Percentiles rank a stretch among this genome's conserved stretches.
phyloP scores from a whole-genome alignment of 2,113 vertebrate species.

The Glaucidium brasilianum region DNA sequence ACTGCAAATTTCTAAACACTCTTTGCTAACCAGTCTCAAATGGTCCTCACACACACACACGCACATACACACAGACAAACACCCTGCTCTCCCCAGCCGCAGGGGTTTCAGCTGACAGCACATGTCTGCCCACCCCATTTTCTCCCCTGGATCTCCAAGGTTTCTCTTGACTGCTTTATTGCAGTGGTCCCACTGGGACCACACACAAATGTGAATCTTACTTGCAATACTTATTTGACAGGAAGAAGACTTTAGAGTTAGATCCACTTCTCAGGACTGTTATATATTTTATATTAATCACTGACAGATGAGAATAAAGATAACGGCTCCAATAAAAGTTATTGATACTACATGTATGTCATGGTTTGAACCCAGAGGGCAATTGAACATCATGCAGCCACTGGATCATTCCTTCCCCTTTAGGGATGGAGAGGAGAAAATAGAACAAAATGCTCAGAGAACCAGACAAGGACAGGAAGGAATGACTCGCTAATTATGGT shows the following conservation, averaged over 20 bases:
- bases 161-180: background rate
- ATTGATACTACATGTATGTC: background rate
- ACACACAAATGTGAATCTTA: background rate
- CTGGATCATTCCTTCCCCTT: too few relatives aligned
- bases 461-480: too few relatives aligned
- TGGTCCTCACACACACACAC: accelerated
- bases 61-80: background rate
- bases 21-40: background rate
- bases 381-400: too few relatives aligned
- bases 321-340: background rate
- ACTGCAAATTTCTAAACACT: background rate
- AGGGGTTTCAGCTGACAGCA: background rate
- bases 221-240: background rate
- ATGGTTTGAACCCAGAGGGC: too few relatives aligned
- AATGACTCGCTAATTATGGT: too few relatives aligned
- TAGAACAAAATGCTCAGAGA: too few relatives aligned
- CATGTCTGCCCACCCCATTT: background rate
- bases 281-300: background rate
- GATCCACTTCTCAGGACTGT: background rate
- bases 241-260: background rate
- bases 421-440: too few relatives aligned
- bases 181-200: background rate
- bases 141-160: too few relatives aligned
- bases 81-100: accelerated
- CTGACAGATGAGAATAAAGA: background rate